Evolutionary conservation across 2,113 vertebrate genomes (phyloP), one percentile per base, ranked within the genome.

Genomic region (Perca flavescens): DNA sequence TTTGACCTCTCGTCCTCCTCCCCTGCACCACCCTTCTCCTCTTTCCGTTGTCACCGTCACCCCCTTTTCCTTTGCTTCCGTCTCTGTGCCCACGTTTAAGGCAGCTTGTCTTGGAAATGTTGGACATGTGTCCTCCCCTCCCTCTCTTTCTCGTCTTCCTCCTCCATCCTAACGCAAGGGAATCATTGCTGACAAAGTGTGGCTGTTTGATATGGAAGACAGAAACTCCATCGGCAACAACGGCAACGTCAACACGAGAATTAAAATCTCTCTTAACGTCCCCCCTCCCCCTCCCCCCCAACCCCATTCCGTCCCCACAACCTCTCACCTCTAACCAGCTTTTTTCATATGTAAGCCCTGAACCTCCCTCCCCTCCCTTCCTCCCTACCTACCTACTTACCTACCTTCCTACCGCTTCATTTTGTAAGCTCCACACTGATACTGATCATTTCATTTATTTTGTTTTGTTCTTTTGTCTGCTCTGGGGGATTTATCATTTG

Each of bases 401-500:
- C 72, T 77, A 71, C 79, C 67, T 87, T 53, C 53, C 82, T 83
- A 69, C 69, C 16, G 80, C 88, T 86, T 91, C 72, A 89, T 92
- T 90, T 83, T 74, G 77, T 84, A 76, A 91, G 82, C 84, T 89
- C 60, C 84, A 82, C 75, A 86, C 90, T 85, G 83, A 85, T 81
- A 77, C 88, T 86, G 88, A 90, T 94, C 89, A 90, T 88, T 89
- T 85, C 77, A 84, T 91, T 87, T 34, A 83, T 88, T 87, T 93
- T 84, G 77, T 89, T 88, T 88, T 89, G 60, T 91, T 91, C 77
- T 95, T 95, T 95, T 93, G 82, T 94, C 93, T 94, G 94, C 85
- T 89, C 84, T 90, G 94, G 92, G 77, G 94, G 49, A 76, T 93
- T 92, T 76, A 80, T 84, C 62, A 79, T 91, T 90, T 88, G 81